phyloP scores from a whole-genome alignment of 1,140 invertebrate species.

The Helicoverpa zea region DNA sequence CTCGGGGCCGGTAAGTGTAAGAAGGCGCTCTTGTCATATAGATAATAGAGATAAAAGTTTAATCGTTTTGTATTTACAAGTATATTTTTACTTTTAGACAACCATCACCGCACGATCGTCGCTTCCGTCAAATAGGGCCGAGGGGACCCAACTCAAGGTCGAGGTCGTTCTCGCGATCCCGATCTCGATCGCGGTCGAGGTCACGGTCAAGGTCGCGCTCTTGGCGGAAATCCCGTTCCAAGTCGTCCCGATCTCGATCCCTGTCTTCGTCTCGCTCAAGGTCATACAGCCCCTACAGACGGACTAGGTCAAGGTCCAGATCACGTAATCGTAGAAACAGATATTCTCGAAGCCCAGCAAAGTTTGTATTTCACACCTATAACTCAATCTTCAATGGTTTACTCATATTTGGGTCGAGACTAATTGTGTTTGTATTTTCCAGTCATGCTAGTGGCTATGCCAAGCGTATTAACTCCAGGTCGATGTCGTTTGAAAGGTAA shows the following conservation, averaged over 20 bases:
- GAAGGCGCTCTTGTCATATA: no score
- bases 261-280: constrained; percentile 68
- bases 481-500: constrained; percentile 80
- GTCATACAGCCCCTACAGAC: constrained; percentile 53
- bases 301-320: constrained; percentile 76
- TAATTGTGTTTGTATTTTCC: constrained; percentile 57
- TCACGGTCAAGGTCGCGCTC: constrained; percentile 66
- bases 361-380: constrained; percentile 69
- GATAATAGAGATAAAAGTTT: neutral
- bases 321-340: constrained; percentile 71
- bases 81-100: constrained; percentile 47
- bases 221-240: constrained; percentile 39
- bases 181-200: constrained; percentile 76
- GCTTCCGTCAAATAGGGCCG: constrained; percentile 41
- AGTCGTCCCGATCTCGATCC: constrained; percentile 66
- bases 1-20: constrained; percentile 62
- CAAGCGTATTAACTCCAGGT: constrained; percentile 76
- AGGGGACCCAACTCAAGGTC: constrained; percentile 63
- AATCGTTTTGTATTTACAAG: neutral
- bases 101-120: constrained; percentile 18
- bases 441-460: constrained; percentile 71
- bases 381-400: neutral
- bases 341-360: constrained; percentile 71
- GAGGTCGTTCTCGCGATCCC: constrained; percentile 70
- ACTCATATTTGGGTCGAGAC: constrained; percentile 23